Percentiles rank a stretch among this genome's conserved stretches.
Conservation (phyloP, 2,888 invertebrate species). For the Phytoseiulus persimilis region DNA sequence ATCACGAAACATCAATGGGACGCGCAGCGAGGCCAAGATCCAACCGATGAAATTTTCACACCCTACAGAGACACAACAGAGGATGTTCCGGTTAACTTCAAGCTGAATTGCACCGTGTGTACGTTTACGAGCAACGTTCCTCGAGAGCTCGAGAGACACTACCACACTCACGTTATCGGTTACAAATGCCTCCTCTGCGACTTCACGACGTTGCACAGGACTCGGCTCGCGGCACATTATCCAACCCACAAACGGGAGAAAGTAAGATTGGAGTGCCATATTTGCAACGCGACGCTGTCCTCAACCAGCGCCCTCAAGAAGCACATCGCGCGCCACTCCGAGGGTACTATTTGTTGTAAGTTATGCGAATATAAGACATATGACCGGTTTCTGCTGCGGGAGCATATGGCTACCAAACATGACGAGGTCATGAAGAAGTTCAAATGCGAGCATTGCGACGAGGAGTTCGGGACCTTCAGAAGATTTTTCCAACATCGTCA, state of each 20-base stretch:
- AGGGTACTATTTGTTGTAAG: slow-evolving; percentile 25
- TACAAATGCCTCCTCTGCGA: neutral
- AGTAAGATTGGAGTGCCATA: slow-evolving; percentile 9
- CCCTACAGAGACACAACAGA: slow-evolving; percentile 6
- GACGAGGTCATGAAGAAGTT: slow-evolving; percentile 44
- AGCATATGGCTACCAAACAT: slow-evolving; percentile 39
- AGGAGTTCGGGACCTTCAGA: slow-evolving; percentile 22
- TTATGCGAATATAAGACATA: slow-evolving; percentile 20
- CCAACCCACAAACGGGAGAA: slow-evolving; percentile 13
- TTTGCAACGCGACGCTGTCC: slow-evolving; percentile 13
- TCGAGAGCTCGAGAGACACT: slow-evolving; percentile 19
- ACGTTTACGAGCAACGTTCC: neutral
- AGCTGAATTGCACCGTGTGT: neutral
- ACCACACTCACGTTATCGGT: slow-evolving; percentile 18
- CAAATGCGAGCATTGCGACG: slow-evolving; percentile 47
- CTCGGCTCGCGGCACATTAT: slow-evolving; percentile 30
- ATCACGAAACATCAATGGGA: slow-evolving; percentile 17
- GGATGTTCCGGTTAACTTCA: neutral
- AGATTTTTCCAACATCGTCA: slow-evolving; percentile 36
- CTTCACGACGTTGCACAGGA: slow-evolving; percentile 22
- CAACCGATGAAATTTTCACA: slow-evolving; percentile 18
- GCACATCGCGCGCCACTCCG: slow-evolving; percentile 17
- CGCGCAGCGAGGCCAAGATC: slow-evolving; percentile 26
- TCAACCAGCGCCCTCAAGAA: slow-evolving; percentile 24
- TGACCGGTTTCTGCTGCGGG: slow-evolving; percentile 25